These are phyloP conservation scores for Caenorhabditis sp. DNA, from an alignment of 2,888 invertebrate genomes.

Conservation along the genomic window DNA sequence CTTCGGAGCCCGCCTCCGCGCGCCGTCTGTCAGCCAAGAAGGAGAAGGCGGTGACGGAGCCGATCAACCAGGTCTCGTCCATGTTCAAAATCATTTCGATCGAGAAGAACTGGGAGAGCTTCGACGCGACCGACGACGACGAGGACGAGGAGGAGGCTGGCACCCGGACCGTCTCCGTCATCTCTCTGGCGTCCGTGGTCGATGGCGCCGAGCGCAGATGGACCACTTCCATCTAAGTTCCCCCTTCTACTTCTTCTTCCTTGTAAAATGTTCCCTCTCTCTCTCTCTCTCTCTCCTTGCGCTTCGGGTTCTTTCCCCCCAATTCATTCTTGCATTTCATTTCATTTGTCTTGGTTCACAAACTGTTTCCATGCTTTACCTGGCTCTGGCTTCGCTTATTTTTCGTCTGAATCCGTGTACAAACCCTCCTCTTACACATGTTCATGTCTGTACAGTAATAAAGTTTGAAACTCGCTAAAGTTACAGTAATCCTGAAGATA, in stretches of 20 bases:
- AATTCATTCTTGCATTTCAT: slow-evolving; percentile 8
- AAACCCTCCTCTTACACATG: no score
- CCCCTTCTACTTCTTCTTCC: background rate
- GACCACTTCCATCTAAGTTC: slow-evolving; percentile 50
- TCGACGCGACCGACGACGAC: slow-evolving; percentile 66
- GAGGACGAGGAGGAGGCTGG: slow-evolving; percentile 28
- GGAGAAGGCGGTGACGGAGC: slow-evolving; percentile 64
- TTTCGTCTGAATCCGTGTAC: slow-evolving; percentile 14
- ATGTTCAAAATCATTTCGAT: slow-evolving; percentile 74
- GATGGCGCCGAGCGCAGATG: slow-evolving; percentile 47
- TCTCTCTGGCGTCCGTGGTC: slow-evolving; percentile 26
- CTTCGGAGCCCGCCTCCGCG: slow-evolving; percentile 64
- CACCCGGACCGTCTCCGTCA: slow-evolving; percentile 42
- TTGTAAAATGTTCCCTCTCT: background rate
- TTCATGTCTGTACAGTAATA: no score
- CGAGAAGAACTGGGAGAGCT: slow-evolving; percentile 70
- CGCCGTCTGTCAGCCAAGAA: slow-evolving; percentile 64
- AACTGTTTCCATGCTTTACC: background rate
- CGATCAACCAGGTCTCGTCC: slow-evolving; percentile 60
- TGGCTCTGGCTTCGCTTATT: background rate
- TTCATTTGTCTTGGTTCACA: slow-evolving; percentile 5
- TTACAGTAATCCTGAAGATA: no score
- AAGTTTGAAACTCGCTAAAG: no score
- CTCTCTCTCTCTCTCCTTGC: background rate
- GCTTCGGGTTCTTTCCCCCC: background rate